Percentiles rank a stretch among this genome's conserved stretches.
Conservation (phyloP, 2,888 invertebrate species). For the Chloroclysta siterata region DNA sequence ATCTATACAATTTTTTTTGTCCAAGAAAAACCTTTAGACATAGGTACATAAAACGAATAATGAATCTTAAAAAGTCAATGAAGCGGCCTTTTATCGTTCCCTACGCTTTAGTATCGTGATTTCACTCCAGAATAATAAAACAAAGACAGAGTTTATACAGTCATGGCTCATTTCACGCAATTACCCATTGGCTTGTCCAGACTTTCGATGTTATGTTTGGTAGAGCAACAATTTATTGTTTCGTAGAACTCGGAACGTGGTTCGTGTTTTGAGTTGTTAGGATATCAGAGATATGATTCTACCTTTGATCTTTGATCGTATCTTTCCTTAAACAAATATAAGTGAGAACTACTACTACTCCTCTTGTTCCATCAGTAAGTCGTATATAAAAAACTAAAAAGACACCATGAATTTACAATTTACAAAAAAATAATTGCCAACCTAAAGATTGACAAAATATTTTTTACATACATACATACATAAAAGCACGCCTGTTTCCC, state of each 20-base stretch:
- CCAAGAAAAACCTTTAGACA: not conserved
- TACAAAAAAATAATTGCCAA: no score
- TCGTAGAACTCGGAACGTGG: constrained; percentile 5
- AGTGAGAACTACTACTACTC: no score
- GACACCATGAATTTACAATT: no score
- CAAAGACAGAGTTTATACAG: constrained; percentile 24
- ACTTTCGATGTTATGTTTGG: constrained; percentile 22
- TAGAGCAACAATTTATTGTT: constrained; percentile 11
- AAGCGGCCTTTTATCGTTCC: constrained; percentile 16
- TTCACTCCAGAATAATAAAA: constrained; percentile 26
- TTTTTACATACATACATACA: no score
- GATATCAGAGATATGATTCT: not conserved
- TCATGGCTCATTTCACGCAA: constrained; percentile 27
- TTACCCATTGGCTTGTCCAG: constrained; percentile 24
- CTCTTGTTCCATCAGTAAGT: no score
- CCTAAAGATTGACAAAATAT: no score
- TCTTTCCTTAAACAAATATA: no score
- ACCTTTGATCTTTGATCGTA: not conserved
- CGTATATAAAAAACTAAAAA: no score
- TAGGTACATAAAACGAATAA: constrained; percentile 7
- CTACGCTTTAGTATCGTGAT: constrained; percentile 13
- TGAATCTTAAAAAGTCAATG: constrained; percentile 5
- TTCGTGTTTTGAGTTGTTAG: not conserved
- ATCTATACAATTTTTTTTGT: not conserved
- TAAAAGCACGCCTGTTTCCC: no score